Conservation (phyloP, 2,113 vertebrate genomes). For the Xiphophorus couchianus region DNA sequence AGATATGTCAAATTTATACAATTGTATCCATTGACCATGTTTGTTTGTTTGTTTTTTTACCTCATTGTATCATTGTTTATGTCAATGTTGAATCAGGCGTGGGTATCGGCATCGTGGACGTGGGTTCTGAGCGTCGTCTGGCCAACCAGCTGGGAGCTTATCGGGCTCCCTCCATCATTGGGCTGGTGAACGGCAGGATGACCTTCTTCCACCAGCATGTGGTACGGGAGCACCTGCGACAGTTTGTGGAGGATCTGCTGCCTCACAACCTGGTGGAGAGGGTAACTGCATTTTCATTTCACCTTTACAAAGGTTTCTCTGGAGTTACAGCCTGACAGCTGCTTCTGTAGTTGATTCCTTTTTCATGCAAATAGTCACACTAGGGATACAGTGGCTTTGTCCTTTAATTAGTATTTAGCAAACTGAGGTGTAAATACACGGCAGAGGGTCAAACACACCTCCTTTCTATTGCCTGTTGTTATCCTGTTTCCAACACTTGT, state of each 20-base stretch:
- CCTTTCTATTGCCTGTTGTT: not conserved
- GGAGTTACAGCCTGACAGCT: no score
- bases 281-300: conserved; percentile 69
- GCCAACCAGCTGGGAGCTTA: conserved; percentile 92
- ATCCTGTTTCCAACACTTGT: not conserved
- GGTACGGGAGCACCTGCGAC: conserved; percentile 85
- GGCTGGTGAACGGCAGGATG: conserved; percentile 88
- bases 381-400: no score
- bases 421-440: no score
- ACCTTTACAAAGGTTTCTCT: not conserved
- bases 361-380: no score
- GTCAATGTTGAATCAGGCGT: conserved; percentile 81
- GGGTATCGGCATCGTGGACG: conserved; percentile 92
- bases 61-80: not conserved
- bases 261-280: conserved; percentile 89
- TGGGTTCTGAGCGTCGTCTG: conserved; percentile 89
- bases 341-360: no score
- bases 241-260: conserved; percentile 92
- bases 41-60: not conserved
- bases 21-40: not conserved
- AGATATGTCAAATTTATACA: not conserved
- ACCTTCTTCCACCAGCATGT: conserved; percentile 91
- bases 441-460: no score
- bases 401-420: no score
- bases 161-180: conserved; percentile 89